phyloP scores from a whole-genome alignment of 2,797 vertebrate genomes.

The Gallinago solitaria region DNA sequence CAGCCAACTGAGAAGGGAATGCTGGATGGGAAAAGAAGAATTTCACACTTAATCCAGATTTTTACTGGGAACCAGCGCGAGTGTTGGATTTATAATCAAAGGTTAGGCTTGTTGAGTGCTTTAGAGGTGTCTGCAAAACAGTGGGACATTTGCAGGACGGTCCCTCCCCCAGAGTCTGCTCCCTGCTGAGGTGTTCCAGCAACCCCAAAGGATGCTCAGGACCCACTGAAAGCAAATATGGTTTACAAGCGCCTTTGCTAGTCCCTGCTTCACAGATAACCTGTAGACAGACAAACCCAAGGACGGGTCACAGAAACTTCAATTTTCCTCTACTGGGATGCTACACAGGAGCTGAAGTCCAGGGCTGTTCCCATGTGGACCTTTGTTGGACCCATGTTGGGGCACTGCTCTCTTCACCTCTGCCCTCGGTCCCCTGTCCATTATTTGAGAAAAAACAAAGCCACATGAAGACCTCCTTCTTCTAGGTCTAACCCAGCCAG shows the following conservation, averaged over 20 bases:
- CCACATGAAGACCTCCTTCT: not conserved
- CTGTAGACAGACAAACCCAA: accelerated
- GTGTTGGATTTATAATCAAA: not conserved
- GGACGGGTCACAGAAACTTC: not conserved
- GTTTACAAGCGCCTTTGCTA: not conserved
- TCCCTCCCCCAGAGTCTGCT: not conserved
- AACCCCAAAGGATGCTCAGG: not conserved
- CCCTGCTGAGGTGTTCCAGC: no score
- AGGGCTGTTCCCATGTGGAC: not conserved
- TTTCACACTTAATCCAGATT: not conserved
- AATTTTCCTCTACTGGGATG: not conserved
- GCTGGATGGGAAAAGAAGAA: not conserved
- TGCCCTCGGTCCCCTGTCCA: accelerated
- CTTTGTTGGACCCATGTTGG: accelerated
- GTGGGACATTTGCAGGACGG: not conserved
- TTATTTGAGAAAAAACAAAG: not conserved
- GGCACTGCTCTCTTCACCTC: not conserved
- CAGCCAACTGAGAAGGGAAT: not conserved
- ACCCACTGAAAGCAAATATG: not conserved
- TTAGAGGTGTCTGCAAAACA: not conserved
- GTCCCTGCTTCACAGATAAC: not conserved
- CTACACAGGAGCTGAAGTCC: not conserved
- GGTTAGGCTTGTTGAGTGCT: not conserved
- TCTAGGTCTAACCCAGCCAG: not conserved
- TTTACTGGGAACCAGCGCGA: not conserved